These are phyloP conservation scores for Melanocharis versteri DNA, from an alignment of 2,113 vertebrate genomes.

Conservation along the genomic window DNA sequence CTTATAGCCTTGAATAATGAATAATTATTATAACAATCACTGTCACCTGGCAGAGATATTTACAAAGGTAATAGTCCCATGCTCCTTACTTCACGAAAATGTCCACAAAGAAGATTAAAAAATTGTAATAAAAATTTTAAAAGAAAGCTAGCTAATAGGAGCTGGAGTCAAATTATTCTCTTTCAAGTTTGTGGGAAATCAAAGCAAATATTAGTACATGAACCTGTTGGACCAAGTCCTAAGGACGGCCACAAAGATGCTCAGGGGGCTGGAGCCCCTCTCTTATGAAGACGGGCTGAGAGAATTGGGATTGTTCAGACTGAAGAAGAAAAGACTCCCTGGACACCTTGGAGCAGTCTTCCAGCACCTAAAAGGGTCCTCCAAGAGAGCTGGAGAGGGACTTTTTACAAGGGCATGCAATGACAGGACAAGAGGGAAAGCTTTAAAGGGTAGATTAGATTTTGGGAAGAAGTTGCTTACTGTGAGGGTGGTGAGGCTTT, in stretches of 20 bases:
- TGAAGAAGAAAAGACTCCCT: neutral
- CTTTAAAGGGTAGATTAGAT: neutral
- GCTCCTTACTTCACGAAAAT: neutral
- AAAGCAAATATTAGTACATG: neutral
- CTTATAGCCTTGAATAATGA: neutral
- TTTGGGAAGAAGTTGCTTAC: neutral
- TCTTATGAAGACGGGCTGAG: neutral
- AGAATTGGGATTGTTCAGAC: neutral
- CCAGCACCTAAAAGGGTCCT: neutral
- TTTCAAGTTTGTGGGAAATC: neutral
- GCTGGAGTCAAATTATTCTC: neutral
- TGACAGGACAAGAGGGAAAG: neutral
- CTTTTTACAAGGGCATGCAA: neutral
- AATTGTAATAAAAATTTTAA: neutral
- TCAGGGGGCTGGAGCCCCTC: neutral
- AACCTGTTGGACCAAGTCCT: neutral
- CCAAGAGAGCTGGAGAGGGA: neutral
- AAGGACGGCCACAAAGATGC: neutral
- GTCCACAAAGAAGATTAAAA: neutral
- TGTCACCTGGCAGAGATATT: constrained; percentile 9
- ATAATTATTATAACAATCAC: constrained; percentile 22
- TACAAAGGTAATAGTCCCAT: neutral
- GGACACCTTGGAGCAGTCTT: neutral
- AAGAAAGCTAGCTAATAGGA: neutral
- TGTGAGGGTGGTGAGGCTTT: neutral